Evolutionary conservation across 2,113 vertebrate genomes (phyloP).

Genomic region (Rhegmatorhina hoffmannsi): DNA sequence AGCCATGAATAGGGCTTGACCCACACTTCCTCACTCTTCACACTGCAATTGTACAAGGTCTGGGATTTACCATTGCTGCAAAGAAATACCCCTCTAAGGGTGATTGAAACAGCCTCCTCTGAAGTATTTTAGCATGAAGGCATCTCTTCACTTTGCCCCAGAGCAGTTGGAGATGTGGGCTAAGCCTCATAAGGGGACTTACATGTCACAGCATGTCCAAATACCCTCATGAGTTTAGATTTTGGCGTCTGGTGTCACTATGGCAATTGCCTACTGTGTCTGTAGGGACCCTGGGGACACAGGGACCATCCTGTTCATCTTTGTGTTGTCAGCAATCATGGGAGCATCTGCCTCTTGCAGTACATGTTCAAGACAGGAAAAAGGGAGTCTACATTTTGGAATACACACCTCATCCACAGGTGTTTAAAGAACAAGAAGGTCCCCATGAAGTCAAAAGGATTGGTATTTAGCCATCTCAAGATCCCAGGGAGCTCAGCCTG

Average conservation of each 20-base stretch:
- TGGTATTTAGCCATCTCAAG: neutral
- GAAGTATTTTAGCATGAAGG: neutral
- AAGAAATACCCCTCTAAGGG: neutral
- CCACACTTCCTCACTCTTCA: neutral
- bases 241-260: neutral
- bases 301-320: neutral
- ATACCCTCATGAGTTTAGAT: neutral
- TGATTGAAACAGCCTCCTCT: neutral
- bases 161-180: neutral
- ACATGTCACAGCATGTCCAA: neutral
- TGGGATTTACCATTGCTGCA: neutral
- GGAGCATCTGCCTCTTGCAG: neutral
- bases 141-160: neutral
- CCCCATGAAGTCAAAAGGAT: neutral
- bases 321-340: neutral
- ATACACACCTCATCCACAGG: neutral
- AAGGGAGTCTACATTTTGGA: neutral
- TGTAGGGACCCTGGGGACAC: neutral
- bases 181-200: neutral
- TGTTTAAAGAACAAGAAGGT: neutral
- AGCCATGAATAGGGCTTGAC: neutral
- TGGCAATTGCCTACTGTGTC: neutral
- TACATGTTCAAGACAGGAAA: neutral
- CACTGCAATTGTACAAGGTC: neutral
- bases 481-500: neutral